phyloP scores from a whole-genome alignment of 2,888 invertebrate genomes.

The Machimus atricapillus region DNA sequence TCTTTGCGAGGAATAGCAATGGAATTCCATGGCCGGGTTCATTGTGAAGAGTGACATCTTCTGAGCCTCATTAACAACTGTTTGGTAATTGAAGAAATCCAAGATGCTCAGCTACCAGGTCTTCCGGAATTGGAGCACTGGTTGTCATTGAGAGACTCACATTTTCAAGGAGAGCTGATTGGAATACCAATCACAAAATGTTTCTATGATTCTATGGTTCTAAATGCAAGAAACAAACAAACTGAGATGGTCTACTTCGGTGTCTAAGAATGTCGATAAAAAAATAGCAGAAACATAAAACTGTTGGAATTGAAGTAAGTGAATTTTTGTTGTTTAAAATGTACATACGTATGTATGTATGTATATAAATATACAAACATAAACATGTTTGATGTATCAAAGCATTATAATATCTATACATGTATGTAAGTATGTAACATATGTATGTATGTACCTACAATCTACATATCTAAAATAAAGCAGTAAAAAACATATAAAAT shows the following conservation, averaged over 20 bases:
- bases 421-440: too few species aligned
- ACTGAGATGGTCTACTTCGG: not conserved
- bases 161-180: not conserved
- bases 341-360: too few species aligned
- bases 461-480: too few species aligned
- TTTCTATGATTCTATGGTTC: not conserved
- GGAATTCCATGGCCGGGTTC: slow-evolving; percentile 9
- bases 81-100: not conserved
- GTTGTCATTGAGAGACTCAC: not conserved
- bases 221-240: not conserved
- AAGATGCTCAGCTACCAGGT: not conserved
- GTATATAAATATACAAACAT: too few species aligned
- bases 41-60: not conserved
- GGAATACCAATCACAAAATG: not conserved
- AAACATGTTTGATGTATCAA: too few species aligned
- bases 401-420: too few species aligned
- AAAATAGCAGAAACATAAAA: not conserved
- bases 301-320: too few species aligned
- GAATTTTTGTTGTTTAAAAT: too few species aligned
- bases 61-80: not conserved
- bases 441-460: too few species aligned
- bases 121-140: not conserved
- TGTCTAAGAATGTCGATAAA: not conserved
- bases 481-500: too few species aligned
- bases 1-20: slow-evolving; percentile 9